Evolutionary conservation across 2,113 vertebrate species (phyloP).

Genomic region (Megaceryle torquata): DNA sequence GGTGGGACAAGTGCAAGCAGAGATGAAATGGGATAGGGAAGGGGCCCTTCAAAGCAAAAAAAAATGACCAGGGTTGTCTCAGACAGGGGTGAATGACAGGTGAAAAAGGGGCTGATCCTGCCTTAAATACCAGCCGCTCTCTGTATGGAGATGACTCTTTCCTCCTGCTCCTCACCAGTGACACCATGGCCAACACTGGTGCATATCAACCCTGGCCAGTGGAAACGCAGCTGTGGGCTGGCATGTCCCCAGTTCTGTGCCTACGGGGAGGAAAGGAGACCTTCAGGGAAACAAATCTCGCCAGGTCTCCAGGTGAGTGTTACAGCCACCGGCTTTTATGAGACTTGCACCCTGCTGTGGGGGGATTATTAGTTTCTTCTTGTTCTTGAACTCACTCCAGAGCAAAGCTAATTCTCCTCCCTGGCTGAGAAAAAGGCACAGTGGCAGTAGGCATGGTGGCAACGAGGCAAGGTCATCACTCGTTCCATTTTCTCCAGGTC

Average conservation of each 20-base stretch:
- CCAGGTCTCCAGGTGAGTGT: background rate
- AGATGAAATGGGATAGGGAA: background rate
- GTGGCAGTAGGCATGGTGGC: background rate
- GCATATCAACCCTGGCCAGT: background rate
- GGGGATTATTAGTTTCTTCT: background rate
- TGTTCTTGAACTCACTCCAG: constrained; percentile 11
- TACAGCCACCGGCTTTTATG: background rate
- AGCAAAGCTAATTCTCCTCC: background rate
- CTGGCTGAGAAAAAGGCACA: background rate
- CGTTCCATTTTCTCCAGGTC: background rate
- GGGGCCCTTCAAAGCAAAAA: background rate
- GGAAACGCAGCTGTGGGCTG: background rate
- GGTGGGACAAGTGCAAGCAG: background rate
- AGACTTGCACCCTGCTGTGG: background rate
- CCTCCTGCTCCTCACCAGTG: background rate
- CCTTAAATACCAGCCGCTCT: background rate
- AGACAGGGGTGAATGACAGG: rapidly evolving
- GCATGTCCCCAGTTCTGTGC: background rate
- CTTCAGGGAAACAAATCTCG: background rate
- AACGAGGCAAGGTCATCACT: rapidly evolving
- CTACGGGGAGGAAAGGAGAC: background rate
- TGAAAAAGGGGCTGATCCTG: background rate
- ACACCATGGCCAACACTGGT: rapidly evolving
- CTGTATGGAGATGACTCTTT: rapidly evolving
- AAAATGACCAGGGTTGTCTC: background rate